Evolutionary conservation across 1,140 invertebrate genomes (phyloP).

Genomic region (Danaus plexippus): DNA sequence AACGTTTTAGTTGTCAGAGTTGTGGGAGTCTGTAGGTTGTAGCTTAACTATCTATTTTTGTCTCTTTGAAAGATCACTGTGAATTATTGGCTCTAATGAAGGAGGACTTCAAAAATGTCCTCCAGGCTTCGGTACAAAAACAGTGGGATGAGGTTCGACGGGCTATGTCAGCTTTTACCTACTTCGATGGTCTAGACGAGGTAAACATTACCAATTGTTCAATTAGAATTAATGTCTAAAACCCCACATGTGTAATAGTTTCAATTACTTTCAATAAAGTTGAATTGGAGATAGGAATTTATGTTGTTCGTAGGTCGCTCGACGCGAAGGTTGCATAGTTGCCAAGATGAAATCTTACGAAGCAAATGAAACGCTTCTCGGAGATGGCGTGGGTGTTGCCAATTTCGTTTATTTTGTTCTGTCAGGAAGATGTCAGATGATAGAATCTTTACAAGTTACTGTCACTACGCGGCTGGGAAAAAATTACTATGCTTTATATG

Average conservation of each 20-base stretch:
- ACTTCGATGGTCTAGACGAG: slow-evolving; percentile 76
- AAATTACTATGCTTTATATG: slow-evolving; percentile 66
- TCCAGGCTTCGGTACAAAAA: slow-evolving; percentile 71
- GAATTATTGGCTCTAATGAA: slow-evolving; percentile 71
- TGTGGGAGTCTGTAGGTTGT: no score
- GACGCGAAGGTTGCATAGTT: slow-evolving; percentile 76
- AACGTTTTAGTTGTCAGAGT: no score
- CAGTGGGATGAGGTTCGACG: slow-evolving; percentile 75
- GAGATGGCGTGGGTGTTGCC: slow-evolving; percentile 74
- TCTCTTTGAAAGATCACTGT: slow-evolving; percentile 56
- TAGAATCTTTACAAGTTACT: slow-evolving; percentile 73
- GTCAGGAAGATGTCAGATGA: slow-evolving; percentile 74
- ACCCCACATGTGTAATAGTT: slow-evolving; percentile 1
- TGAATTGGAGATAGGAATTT: no score
- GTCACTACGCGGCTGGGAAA: slow-evolving; percentile 45
- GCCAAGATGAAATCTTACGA: slow-evolving; percentile 74
- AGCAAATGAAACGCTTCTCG: slow-evolving; percentile 74
- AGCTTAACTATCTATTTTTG: no score
- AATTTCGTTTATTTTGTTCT: slow-evolving; percentile 77
- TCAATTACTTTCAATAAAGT: no score
- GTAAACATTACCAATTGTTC: slow-evolving; percentile 16
- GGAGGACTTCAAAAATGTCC: slow-evolving; percentile 73
- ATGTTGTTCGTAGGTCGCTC: slow-evolving; percentile 47
- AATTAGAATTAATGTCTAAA: no score
- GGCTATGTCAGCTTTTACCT: slow-evolving; percentile 75